phyloP scores from a whole-genome alignment of 2,888 invertebrate species.

The Bimastos eiseni region DNA sequence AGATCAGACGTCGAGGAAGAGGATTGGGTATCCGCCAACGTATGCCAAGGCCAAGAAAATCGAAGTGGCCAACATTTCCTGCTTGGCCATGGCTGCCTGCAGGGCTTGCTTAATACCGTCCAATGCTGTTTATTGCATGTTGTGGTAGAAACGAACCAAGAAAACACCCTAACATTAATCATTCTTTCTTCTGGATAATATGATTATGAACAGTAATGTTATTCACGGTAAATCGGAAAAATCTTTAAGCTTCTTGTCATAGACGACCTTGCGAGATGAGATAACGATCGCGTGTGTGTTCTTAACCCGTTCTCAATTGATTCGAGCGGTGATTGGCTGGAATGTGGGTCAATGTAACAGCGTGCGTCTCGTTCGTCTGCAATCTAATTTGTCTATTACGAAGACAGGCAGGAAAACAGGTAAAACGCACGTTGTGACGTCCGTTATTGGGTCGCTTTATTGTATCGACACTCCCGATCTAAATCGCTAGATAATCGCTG shows the following conservation, averaged over 20 bases:
- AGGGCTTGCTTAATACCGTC: no score
- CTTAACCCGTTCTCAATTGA: neutral
- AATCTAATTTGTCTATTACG: conserved; percentile 3
- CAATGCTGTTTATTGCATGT: neutral
- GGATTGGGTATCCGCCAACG: no score
- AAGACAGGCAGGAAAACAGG: neutral
- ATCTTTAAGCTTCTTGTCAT: neutral
- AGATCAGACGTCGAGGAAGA: no score
- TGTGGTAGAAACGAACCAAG: neutral
- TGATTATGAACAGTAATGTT: neutral
- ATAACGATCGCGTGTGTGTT: no score
- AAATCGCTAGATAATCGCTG: neutral
- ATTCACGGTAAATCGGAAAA: neutral
- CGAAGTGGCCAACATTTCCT: no score
- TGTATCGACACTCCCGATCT: neutral
- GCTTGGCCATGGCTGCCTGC: no score
- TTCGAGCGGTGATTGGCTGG: neutral
- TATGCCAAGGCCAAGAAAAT: no score
- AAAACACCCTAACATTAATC: neutral
- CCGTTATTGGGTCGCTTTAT: neutral
- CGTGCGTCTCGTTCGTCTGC: neutral
- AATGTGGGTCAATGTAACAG: conserved; percentile 21
- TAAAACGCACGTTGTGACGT: neutral
- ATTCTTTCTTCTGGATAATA: neutral
- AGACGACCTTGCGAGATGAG: neutral